phyloP scores from a whole-genome alignment of 2,113 vertebrate species.

The Microtus richardsoni region DNA sequence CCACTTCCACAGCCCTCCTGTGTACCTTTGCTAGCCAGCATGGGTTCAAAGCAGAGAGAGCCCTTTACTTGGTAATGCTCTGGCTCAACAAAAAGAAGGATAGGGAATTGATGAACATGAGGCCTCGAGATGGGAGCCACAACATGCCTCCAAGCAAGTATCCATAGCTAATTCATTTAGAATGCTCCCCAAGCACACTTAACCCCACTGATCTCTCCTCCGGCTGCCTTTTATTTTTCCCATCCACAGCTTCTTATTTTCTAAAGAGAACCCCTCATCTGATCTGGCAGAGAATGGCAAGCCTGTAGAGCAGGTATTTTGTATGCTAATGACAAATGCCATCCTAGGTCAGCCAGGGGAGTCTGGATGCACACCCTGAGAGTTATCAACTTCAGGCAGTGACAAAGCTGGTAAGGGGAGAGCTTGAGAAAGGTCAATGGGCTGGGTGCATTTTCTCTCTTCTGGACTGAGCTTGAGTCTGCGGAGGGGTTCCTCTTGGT shows the following conservation, averaged over 20 bases:
- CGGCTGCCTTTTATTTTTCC: neutral
- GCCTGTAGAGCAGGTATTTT: slow-evolving; percentile 81
- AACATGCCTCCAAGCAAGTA: slow-evolving; percentile 79
- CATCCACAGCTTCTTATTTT: slow-evolving; percentile 23
- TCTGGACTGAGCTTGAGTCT: slow-evolving; percentile 81
- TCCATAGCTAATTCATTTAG: slow-evolving; percentile 80
- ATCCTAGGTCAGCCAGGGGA: slow-evolving; percentile 75
- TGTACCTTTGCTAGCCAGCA: slow-evolving; percentile 78
- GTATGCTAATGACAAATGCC: slow-evolving; percentile 84
- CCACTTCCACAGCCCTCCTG: slow-evolving; percentile 79
- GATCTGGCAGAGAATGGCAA: slow-evolving; percentile 83
- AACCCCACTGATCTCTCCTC: slow-evolving; percentile 65
- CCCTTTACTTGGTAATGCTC: slow-evolving; percentile 84
- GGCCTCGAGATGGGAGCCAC: slow-evolving; percentile 82
- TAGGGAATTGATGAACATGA: slow-evolving; percentile 78
- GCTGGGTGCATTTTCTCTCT: slow-evolving; percentile 82
- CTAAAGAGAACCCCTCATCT: slow-evolving; percentile 72
- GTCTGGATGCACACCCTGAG: slow-evolving; percentile 80
- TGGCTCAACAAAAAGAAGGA: slow-evolving; percentile 82
- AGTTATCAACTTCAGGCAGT: slow-evolving; percentile 83
- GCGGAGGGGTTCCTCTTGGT: slow-evolving; percentile 80
- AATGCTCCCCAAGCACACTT: slow-evolving; percentile 66
- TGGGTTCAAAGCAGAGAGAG: slow-evolving; percentile 82
- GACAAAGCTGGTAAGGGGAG: slow-evolving; percentile 88
- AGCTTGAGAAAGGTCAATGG: slow-evolving; percentile 88